Evolutionary conservation across 2,113 vertebrate genomes (phyloP).

Genomic region (Onychorhynchus coronatus): DNA sequence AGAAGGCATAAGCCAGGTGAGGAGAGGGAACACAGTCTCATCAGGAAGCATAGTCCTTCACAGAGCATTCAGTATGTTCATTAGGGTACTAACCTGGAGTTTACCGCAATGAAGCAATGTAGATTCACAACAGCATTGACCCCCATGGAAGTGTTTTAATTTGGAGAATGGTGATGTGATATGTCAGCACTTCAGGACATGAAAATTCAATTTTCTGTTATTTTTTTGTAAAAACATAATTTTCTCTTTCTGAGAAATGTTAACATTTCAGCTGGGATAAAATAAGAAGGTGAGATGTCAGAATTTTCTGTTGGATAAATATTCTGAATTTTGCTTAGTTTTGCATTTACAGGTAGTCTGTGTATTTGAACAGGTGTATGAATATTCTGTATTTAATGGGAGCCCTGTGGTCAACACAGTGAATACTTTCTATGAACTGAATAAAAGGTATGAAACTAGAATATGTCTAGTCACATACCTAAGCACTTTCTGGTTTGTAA

Average conservation of each 20-base stretch:
- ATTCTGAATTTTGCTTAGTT: neutral
- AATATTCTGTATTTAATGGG: neutral
- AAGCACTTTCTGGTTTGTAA: neutral
- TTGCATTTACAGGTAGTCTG: neutral
- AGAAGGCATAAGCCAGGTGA: neutral
- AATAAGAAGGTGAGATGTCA: neutral
- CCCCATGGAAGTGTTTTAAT: neutral
- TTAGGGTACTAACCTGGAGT: neutral
- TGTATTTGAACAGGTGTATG: neutral
- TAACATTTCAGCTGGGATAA: neutral
- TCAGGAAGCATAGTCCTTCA: neutral
- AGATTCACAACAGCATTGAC: neutral
- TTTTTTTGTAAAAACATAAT: neutral
- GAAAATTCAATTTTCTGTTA: neutral
- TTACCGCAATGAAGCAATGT: neutral
- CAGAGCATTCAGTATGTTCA: accelerated
- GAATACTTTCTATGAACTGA: neutral
- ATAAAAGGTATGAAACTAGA: neutral
- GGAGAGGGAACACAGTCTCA: neutral
- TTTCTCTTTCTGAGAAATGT: neutral
- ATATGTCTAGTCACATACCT: neutral
- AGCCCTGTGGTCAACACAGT: accelerated
- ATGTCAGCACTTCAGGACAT: neutral
- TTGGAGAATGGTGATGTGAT: neutral
- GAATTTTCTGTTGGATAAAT: neutral